A percentile compares a stretch with the other conserved stretches of the same genome.
Evolutionary conservation across 2,797 vertebrate genomes (phyloP).

Genomic region (Philypnodon macrostomus): DNA sequence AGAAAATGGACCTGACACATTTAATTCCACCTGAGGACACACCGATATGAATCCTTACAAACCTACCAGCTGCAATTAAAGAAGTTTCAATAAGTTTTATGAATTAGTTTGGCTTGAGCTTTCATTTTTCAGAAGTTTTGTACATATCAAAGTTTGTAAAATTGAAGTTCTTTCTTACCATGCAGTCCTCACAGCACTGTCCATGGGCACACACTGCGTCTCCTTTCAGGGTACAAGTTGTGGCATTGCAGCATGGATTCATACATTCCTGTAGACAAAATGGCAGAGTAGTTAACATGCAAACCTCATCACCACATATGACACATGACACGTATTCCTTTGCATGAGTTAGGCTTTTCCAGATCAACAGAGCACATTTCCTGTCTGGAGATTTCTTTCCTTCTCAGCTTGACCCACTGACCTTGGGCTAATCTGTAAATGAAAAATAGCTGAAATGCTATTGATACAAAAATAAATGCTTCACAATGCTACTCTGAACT

Average conservation of each 20-base stretch:
- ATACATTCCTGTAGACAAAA: constrained; percentile 83
- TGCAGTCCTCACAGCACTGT: constrained; percentile 91
- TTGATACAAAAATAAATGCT: constrained; percentile 4
- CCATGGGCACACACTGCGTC: constrained; percentile 92
- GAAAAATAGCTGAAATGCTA: constrained; percentile 10
- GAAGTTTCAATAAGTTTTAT: constrained; percentile 11
- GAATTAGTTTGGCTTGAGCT: constrained; percentile 17
- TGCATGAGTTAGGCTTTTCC: constrained; percentile 37
- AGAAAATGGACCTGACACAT: constrained; percentile 11
- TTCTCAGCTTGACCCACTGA: constrained; percentile 34
- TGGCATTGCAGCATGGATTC: constrained; percentile 93
- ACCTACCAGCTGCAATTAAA: constrained; percentile 14
- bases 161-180: constrained; percentile 69
- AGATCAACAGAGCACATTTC: constrained; percentile 43
- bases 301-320: constrained; percentile 28
- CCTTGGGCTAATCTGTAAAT: constrained; percentile 22
- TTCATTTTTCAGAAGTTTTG: constrained; percentile 27
- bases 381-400: constrained; percentile 35
- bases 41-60: constrained; percentile 18
- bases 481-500: neutral
- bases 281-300: constrained; percentile 30
- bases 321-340: constrained; percentile 11
- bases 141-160: constrained; percentile 10
- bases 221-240: constrained; percentile 85
- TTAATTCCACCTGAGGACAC: constrained; percentile 7